These are phyloP conservation scores for Notolepis coatsorum DNA, from an alignment of 2,797 vertebrate genomes.

Conservation along the genomic window DNA sequence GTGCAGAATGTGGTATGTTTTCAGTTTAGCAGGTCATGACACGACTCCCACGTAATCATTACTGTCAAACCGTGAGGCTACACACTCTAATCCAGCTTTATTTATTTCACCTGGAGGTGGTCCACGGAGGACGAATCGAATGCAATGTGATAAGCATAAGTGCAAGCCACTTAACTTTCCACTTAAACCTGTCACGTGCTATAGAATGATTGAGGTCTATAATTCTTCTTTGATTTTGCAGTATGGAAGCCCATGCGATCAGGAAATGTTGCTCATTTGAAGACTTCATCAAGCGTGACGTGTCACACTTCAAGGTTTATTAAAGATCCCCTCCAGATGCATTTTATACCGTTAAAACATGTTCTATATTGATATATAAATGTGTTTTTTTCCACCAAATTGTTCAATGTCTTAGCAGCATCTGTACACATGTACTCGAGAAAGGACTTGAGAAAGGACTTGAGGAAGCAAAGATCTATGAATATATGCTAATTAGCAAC, in stretches of 20 bases:
- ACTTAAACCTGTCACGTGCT: constrained; percentile 2
- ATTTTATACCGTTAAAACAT: too few relatives aligned
- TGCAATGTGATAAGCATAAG: neutral
- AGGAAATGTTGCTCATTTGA: neutral
- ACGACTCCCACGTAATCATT: neutral
- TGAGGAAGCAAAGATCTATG: too few relatives aligned
- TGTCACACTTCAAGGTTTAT: too few relatives aligned
- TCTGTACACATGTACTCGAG: too few relatives aligned
- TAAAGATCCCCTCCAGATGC: too few relatives aligned
- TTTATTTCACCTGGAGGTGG: neutral
- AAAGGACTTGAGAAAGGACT: too few relatives aligned
- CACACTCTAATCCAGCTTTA: neutral
- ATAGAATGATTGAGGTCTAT: neutral
- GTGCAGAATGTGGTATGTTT: too few relatives aligned
- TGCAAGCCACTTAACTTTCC: neutral
- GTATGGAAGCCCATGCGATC: neutral
- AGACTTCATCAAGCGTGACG: neutral
- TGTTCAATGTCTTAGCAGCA: too few relatives aligned
- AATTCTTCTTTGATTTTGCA: neutral
- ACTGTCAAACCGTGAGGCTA: neutral
- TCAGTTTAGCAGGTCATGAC: neutral
- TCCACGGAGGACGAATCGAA: neutral
- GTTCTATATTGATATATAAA: too few relatives aligned
- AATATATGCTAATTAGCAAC: too few relatives aligned
- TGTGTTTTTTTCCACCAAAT: too few relatives aligned